Base-by-base conservation (phyloP, 1,140 invertebrate genomes). In the Chrysomallon squamiferum region DNA sequence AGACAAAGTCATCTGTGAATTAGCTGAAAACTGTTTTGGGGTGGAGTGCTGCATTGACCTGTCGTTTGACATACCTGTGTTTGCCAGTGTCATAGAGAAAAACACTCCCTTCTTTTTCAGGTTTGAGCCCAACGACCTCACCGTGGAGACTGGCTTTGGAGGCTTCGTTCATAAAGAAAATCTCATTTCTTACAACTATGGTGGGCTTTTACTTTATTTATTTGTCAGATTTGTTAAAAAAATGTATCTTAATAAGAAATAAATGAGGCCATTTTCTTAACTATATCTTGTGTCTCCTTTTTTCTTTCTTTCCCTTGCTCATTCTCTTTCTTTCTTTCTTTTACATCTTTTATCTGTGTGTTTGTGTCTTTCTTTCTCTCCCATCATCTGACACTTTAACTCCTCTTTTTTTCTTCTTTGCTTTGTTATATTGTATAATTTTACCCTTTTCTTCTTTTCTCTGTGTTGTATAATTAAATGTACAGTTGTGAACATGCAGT, bases 41-140 rank as follows among this genome's bases (percentile, higher is more conserved):
- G 18, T 76, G 2, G 32, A 72, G 2, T 76, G 75, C 59, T 76
- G 75, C 52, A 25, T 73, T 3, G 65, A 76, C 30, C 54, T 74
- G 2, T 11, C 29, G 2, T 68, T 74, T 25, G 59, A 50, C 13
- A 56, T 76, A 22, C 75, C 75, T n/a, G 47, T 74, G 20, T 49
- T 68, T 18, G 47, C 47, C 1, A 25, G 62, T n/a, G 33, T 64
- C 0, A 25, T 65, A 3, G 38, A 59, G 13, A 66, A 68, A 41
- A 66, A 62, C 41, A 60, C 74, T 18, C 54, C 63, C 25, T 67
- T 74, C 33, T 66, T 50, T 62, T 65, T 72, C 45, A 50, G 64
- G 50, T 60, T 76, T 20, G 57, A 70, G 33, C 66, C 75, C 18
- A 74, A 72, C 66, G 58, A 74, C 38, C 68, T 71, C 33, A 65